Percentiles rank a stretch among this genome's conserved stretches.
These are phyloP conservation scores for Agonopterix alstromeriana DNA, from an alignment of 2,888 invertebrate species.

Conservation along the genomic window DNA sequence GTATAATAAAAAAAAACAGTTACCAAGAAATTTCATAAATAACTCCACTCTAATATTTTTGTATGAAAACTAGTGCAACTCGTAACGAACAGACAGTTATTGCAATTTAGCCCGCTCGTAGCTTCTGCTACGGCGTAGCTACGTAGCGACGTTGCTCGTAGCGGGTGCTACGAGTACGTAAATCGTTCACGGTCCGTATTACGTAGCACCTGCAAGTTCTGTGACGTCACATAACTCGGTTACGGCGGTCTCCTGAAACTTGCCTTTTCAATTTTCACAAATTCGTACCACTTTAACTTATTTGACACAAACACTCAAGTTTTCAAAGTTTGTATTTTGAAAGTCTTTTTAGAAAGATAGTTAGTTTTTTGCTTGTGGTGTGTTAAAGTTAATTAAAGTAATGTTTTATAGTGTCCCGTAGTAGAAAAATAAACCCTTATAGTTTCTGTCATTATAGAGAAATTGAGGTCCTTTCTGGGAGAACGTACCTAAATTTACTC, in stretches of 20 bases:
- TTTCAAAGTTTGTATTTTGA: too few relatives aligned
- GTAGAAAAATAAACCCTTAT: too few relatives aligned
- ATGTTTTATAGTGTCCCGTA: too few relatives aligned
- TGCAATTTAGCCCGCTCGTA: conserved; percentile 9
- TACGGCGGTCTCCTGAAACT: neutral
- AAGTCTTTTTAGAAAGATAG: too few relatives aligned
- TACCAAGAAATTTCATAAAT: neutral
- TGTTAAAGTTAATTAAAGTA: too few relatives aligned
- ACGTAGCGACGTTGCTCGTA: neutral
- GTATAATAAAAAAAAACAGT: too few relatives aligned
- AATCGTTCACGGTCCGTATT: conserved; percentile 5
- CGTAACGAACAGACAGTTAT: conserved; percentile 9
- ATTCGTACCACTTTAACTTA: too few relatives aligned
- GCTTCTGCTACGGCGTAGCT: conserved; percentile 6
- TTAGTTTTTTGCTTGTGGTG: too few relatives aligned
- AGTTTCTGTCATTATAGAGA: too few relatives aligned
- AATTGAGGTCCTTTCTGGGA: too few relatives aligned
- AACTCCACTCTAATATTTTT: neutral
- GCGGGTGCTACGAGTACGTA: conserved; percentile 1
- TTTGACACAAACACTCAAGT: too few relatives aligned
- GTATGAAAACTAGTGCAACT: conserved; percentile 2
- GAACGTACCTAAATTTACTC: too few relatives aligned
- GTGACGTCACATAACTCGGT: neutral
- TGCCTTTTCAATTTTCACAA: neutral
- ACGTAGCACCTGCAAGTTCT: conserved; percentile 3